Conservation (phyloP, 2,888 invertebrate genomes). For the Limnephilus lunatus region DNA sequence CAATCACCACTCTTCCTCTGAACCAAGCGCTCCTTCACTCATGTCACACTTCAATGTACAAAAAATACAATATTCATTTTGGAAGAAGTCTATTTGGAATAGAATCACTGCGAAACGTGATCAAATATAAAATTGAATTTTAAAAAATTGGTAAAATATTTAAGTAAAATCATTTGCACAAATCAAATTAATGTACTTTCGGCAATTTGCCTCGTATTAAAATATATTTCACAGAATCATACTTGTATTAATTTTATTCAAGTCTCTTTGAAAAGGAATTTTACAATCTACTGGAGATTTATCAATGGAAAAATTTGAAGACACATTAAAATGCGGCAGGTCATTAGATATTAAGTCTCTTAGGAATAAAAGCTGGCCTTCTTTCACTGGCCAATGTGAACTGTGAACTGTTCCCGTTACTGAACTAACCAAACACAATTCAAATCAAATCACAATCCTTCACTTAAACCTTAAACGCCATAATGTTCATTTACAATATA, state of each 20-base stretch:
- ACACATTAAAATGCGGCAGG: slow-evolving; percentile 44
- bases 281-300: slow-evolving; percentile 45
- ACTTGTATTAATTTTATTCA: slow-evolving; percentile 30
- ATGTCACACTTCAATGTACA: neutral
- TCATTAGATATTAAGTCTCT: slow-evolving; percentile 51
- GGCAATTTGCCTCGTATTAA: slow-evolving; percentile 31
- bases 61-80: slow-evolving; percentile 47
- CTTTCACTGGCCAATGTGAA: slow-evolving; percentile 62
- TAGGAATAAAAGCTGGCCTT: slow-evolving; percentile 63
- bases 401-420: slow-evolving; percentile 45
- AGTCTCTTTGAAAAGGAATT: slow-evolving; percentile 50
- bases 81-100: slow-evolving; percentile 56
- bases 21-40: neutral
- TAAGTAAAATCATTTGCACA: slow-evolving; percentile 41
- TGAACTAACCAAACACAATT: slow-evolving; percentile 53
- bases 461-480: slow-evolving; percentile 39
- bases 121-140: neutral
- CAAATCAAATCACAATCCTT: slow-evolving; percentile 57
- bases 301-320: slow-evolving; percentile 47
- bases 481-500: slow-evolving; percentile 45
- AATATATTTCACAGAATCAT: slow-evolving; percentile 37
- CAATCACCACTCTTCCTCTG: neutral
- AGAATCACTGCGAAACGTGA: slow-evolving; percentile 41
- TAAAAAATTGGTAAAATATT: slow-evolving; percentile 14
- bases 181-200: slow-evolving; percentile 37